Evolutionary conservation across 1,140 invertebrate species (phyloP).

Genomic region (Pseudomyrmex sp.): DNA sequence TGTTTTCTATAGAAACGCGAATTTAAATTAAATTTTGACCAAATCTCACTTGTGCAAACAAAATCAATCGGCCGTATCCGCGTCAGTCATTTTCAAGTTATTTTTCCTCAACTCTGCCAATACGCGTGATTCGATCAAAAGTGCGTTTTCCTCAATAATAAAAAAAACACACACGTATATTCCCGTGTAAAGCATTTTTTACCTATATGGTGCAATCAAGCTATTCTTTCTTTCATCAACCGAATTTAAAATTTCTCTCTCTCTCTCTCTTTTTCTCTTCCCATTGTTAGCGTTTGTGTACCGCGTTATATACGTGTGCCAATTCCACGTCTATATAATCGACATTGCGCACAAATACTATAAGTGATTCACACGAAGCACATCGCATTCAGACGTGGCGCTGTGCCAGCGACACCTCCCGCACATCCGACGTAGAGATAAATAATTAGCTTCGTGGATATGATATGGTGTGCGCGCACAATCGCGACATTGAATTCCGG

Average conservation of each 20-base stretch:
- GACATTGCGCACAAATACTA: neutral
- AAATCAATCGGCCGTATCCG: constrained; percentile 20
- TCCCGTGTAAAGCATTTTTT: too few species aligned
- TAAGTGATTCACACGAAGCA: neutral
- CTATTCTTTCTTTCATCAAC: neutral
- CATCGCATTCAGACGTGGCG: constrained; percentile 39
- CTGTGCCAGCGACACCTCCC: constrained; percentile 22
- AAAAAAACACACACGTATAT: too few species aligned
- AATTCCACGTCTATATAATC: neutral
- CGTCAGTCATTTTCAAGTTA: constrained; percentile 11
- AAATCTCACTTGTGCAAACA: constrained; percentile 32
- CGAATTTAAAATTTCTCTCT: neutral
- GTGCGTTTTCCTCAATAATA: neutral
- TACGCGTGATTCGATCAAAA: constrained; percentile 16
- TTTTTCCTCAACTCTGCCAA: constrained; percentile 2
- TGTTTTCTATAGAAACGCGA: constrained; percentile 22
- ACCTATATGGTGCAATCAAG: too few species aligned
- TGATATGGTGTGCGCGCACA: neutral
- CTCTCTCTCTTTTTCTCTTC: neutral
- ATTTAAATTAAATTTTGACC: constrained; percentile 55
- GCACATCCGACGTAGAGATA: constrained; percentile 27
- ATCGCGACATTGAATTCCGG: constrained; percentile 12
- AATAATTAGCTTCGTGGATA: constrained; percentile 44
- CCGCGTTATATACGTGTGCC: neutral
- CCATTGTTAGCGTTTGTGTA: neutral